A percentile compares a stretch with the other conserved stretches of the same genome.
phyloP scores from a whole-genome alignment of 2,797 vertebrate genomes.

The Euthynnus affinis region DNA sequence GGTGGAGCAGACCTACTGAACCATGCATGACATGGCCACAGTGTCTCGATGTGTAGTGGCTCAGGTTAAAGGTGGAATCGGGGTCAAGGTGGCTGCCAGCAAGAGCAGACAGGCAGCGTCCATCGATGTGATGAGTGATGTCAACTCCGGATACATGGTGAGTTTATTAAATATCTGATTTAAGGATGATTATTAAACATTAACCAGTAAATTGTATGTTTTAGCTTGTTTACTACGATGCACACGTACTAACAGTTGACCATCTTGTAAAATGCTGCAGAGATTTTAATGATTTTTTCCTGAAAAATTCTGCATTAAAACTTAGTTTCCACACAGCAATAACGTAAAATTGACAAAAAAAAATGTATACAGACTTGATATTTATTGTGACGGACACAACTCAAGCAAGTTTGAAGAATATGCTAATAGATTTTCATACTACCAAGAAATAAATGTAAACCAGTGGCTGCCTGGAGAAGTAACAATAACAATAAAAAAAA shows the following conservation, averaged over 20 bases:
- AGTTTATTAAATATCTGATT: not conserved
- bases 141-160: not conserved
- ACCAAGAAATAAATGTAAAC: not conserved
- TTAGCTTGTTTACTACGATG: too few relatives aligned
- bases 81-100: not conserved
- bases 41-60: not conserved
- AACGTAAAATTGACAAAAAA: not conserved
- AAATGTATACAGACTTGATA: not conserved
- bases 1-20: not conserved
- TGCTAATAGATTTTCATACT: too few relatives aligned
- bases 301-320: not conserved
- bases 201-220: not conserved
- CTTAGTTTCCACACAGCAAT: not conserved
- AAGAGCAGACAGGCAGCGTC: not conserved
- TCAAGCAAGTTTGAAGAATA: not conserved
- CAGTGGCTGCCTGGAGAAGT: too few relatives aligned
- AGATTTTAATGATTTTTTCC: not conserved
- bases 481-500: too few relatives aligned
- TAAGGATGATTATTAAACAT: not conserved
- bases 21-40: not conserved
- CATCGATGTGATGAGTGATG: not conserved
- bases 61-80: conserved; percentile 9
- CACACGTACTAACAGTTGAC: too few relatives aligned
- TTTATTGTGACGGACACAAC: not conserved
- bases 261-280: not conserved